Base-by-base conservation (phyloP, 2,797 vertebrate genomes). In the Rhynchonycteris naso region DNA sequence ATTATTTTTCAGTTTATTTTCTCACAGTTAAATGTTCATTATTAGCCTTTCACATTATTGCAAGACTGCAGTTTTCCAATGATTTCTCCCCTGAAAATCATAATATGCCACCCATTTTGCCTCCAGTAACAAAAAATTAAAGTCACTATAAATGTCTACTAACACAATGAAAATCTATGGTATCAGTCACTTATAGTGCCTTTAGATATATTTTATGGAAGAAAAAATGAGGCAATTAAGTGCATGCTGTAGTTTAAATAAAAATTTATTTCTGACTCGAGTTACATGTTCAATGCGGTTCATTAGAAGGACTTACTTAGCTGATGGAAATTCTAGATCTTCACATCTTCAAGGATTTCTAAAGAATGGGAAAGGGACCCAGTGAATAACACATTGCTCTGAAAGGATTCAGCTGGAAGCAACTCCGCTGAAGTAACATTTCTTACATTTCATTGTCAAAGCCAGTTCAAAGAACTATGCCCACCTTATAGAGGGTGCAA, bases 211-310 rank as follows among this genome's bases (percentile, higher is more conserved):
- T 83, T 93, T 88, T 54, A 72, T 24, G 4, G 18, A 79, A 75
- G 69, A 30, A n/a, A 82, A 69, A 66, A 30, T 8, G 66, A 59
- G 12, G 65, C 28, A 85, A 54, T 54, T 4, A 4, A 74, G 18
- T 7, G 86, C 93, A 71, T 52, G 19, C 15, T 63, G 1, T 69
- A 21, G 13, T 80, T 87, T 87, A 89, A 74, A 56, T 9, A 58
- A 88, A 65, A 22, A 7, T 75, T 75, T 93, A 52, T 91, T 89
- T 80, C 22, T 90, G 47, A 88, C n/a, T 63, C n/a, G 66, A 15
- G 26, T 85, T 68, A 85, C 4, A 65, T 24, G 13, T 76, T 78
- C 54, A 68, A 3, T 66, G n/a, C 83, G 11, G 43, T 38, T 91
- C 54, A n/a, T 68, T 87, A 52, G 30, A 16, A 71, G 11, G 22